Conservation (phyloP, 1,140 invertebrate species). For the Tetraneura akinire region DNA sequence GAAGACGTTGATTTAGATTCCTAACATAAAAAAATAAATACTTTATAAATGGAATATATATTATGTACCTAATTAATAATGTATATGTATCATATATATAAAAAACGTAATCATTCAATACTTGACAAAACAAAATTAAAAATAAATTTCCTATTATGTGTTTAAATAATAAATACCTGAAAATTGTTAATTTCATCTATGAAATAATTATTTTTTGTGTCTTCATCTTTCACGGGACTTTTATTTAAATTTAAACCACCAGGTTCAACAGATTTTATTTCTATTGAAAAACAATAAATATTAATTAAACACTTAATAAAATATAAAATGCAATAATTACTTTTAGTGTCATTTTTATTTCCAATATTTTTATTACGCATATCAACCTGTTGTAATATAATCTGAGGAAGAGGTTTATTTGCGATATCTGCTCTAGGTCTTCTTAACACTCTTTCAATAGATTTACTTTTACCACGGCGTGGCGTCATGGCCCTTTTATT, state of each 20-base stretch:
- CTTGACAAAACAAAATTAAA: too few species aligned
- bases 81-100: too few species aligned
- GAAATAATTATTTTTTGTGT: not conserved
- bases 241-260: not conserved
- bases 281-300: not conserved
- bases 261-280: not conserved
- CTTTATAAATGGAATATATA: too few species aligned
- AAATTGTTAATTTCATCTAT: too few species aligned
- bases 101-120: too few species aligned
- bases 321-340: constrained; percentile 8
- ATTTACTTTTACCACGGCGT: constrained; percentile 20
- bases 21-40: not conserved
- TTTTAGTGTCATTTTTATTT: not conserved
- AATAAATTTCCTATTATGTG: too few species aligned
- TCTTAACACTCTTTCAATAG: not conserved
- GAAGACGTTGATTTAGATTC: not conserved
- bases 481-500: not conserved
- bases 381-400: not conserved
- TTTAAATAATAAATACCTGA: not conserved
- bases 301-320: not conserved
- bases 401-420: too few species aligned
- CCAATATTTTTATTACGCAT: too few species aligned
- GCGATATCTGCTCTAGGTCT: not conserved
- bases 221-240: not conserved
- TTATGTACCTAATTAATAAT: too few species aligned